Evolutionary conservation across 1,140 invertebrate species (phyloP).

Genomic region (Drosophila asahinai): DNA sequence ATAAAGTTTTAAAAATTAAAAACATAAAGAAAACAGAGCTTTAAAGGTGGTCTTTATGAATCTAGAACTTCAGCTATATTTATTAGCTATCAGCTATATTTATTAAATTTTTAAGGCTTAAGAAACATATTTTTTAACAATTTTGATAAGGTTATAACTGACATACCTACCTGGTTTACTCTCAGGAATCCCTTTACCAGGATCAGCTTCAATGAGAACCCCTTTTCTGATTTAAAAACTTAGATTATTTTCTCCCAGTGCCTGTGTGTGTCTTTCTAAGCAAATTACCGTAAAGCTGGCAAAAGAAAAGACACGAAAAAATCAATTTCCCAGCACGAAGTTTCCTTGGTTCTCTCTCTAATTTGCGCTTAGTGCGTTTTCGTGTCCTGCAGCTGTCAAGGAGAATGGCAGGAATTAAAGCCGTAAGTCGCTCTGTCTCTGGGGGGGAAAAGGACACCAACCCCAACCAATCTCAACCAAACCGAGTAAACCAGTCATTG

Average conservation of each 20-base stretch:
- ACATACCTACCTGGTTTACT: too few relatives aligned
- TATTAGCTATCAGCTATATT: not conserved
- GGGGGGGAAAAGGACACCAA: conserved; percentile 36
- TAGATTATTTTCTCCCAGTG: conserved; percentile 1
- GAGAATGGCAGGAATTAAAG: conserved; percentile 63
- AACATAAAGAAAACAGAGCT: not conserved
- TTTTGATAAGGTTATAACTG: too few relatives aligned
- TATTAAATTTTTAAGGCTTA: not conserved
- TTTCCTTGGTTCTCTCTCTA: conserved; percentile 40
- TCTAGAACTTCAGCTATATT: not conserved
- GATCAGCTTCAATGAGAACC: rapidly evolving
- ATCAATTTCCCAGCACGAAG: conserved; percentile 64
- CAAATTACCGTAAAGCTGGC: conserved; percentile 53
- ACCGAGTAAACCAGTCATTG: conserved; percentile 18
- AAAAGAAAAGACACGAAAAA: conserved; percentile 58
- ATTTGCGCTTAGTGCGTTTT: conserved; percentile 79
- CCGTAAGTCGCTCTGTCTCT: conserved; percentile 21
- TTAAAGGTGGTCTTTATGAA: not conserved
- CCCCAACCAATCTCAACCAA: not conserved
- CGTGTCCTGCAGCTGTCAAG: conserved; percentile 58
- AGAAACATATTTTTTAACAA: too few relatives aligned
- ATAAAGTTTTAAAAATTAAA: not conserved
- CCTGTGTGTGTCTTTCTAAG: not conserved
- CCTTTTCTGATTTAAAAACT: too few relatives aligned
- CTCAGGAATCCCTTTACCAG: too few relatives aligned